phyloP scores from a whole-genome alignment of 2,113 vertebrate species.

The Nycticorax nycticorax region DNA sequence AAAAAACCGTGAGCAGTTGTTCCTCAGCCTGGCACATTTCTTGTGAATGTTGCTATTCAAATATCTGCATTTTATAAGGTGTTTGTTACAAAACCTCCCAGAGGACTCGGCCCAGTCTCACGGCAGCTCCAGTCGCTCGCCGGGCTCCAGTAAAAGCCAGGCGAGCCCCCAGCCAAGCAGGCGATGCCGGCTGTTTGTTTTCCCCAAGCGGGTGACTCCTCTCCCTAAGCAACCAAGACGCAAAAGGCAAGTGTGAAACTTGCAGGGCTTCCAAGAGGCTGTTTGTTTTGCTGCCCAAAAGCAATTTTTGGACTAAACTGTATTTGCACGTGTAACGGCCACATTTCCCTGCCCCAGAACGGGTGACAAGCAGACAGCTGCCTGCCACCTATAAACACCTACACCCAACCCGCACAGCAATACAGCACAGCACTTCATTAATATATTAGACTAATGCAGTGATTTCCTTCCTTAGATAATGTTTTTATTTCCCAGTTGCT shows the following conservation, averaged over 20 bases:
- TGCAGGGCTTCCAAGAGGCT: background rate
- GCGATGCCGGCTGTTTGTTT: background rate
- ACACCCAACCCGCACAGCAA: background rate
- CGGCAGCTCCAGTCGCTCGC: background rate
- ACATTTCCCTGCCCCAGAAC: background rate
- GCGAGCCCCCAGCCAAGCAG: background rate
- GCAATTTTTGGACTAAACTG: background rate
- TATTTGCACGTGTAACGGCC: rapidly evolving
- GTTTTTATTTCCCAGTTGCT: background rate
- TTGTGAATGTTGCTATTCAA: background rate
- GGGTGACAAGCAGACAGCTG: background rate
- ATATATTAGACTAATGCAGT: background rate
- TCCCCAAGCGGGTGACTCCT: rapidly evolving
- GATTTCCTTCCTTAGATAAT: background rate
- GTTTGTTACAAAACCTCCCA: background rate
- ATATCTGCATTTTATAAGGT: slow-evolving; percentile 41
- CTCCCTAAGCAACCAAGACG: background rate
- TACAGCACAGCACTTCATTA: background rate
- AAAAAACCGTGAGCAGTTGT: background rate
- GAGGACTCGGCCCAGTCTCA: background rate
- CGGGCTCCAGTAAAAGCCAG: background rate
- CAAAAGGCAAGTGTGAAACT: slow-evolving; percentile 5
- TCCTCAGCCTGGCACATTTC: background rate
- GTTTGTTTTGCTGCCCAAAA: background rate
- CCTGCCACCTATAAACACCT: background rate